Base-by-base conservation (phyloP, 2,888 invertebrate species). In the Dasypolia templi region DNA sequence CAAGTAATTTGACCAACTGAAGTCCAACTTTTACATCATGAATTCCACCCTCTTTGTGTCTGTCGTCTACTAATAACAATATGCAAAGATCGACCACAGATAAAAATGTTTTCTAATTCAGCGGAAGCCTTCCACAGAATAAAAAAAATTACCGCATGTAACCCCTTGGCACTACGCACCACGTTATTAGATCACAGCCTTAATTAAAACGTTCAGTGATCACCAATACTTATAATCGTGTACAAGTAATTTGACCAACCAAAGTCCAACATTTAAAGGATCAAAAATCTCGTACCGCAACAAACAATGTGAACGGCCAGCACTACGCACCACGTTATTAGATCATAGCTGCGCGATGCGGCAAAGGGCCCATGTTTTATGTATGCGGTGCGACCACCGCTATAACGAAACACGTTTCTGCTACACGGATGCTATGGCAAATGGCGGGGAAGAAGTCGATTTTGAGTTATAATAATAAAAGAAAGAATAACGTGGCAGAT, bases 331-430 rank as follows among this genome's bases (percentile, higher is more conserved):
- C 88, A 85, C 91, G 91, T 95, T 94, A 95, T 95, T 95, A 94
- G 95, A 95, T 95, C 94, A 94, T 93, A 92, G 93, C 88, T 80
- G 88, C 89, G 91, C 91, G 92, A 90, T 91, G 93, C 93, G 93
- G 93, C 91, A 92, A 92, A 93, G 92, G 91, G 89, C 86, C 89
- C 85, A 94, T 94, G 94, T 94, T 94, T 95, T 94, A 95, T 95
- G 93, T 93, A 95, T 94, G 91, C 80, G 84, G 88, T 88, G 90
- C 81, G 81, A 78, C 86, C 88, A 74, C 56, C 49, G 81, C 86
- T 81, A 86, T 87, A 84, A 83, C 81, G 78, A 87, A 86, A 84
- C 79, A 79, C 79, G 77, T 77, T 82, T 71, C 67, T 66, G 70
- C 55, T 72, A 73, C 71, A 75, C 56, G 81, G 81, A 68, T 84